Evolutionary conservation across 2,888 invertebrate genomes (phyloP).

Genomic region (Lamellibrachia columna): DNA sequence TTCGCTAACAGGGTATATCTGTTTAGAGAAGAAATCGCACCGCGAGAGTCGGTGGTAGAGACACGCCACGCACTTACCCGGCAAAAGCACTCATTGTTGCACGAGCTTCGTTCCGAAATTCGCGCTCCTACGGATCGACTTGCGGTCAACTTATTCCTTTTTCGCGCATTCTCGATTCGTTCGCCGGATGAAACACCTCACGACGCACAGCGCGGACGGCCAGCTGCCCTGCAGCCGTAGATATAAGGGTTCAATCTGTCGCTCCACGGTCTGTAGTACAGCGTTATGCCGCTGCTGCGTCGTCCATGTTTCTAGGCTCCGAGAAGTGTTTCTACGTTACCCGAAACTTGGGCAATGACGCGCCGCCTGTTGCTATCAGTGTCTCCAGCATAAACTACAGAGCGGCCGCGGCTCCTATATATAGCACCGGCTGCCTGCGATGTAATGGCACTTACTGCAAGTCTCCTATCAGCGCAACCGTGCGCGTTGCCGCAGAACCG

Average conservation of each 20-base stretch:
- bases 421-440: not conserved
- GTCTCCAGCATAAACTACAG: not conserved
- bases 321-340: constrained; percentile 9
- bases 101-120: not conserved
- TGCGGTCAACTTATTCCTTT: constrained; percentile 12
- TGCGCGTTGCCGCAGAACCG: not conserved
- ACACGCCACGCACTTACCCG: not conserved
- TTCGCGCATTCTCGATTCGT: not conserved
- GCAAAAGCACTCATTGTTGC: constrained; percentile 1
- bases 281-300: not conserved
- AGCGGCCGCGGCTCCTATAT: not conserved
- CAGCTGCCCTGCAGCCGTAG: not conserved
- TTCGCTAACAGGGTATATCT: not conserved
- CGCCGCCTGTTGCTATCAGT: constrained; percentile 1
- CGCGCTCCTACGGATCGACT: not conserved
- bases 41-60: not conserved
- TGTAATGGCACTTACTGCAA: not conserved
- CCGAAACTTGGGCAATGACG: not conserved
- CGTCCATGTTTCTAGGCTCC: not conserved
- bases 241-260: not conserved
- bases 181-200: not conserved
- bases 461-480: not conserved
- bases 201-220: not conserved
- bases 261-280: not conserved
- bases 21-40: not conserved